Base-by-base conservation (phyloP, 2,797 vertebrate genomes). In the Pachyuromys duprasi region DNA sequence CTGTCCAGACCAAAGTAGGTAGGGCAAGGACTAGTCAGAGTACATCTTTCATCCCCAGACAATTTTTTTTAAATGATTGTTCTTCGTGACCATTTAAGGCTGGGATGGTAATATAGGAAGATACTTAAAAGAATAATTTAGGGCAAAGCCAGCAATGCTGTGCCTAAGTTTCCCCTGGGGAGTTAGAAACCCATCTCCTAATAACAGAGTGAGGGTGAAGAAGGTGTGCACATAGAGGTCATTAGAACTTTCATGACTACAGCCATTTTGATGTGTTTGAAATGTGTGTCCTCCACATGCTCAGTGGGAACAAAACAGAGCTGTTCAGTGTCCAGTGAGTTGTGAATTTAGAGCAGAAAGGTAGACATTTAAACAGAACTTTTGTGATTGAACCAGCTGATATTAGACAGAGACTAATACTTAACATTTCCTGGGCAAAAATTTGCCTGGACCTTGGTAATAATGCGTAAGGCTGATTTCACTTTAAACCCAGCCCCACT, bases 181-280 rank as follows among this genome's bases (percentile, higher is more conserved):
- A 72, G 24, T 18, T 36, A 28, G 62, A 81, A 20, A 31, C 8
- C 22, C 17, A 62, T 22, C 9, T 31, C 22, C 13, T 42, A 3
- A 3, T 60, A 1, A 5, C 26, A 45, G 33, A 53, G 12, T 22
- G 42, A 65, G 11, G 49, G 8, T 45, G 14, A 82, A 70, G 36
- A 28, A 96, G 11, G 4, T 1, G 3, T 4, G 0, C 5, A 18
- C 0, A 4, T 0, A 62, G 49, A 22, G 3, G 3, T 8, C 31
- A 65, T 60, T 53, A 17, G 42, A 84, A 62, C 24, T 1, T 36
- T 22, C 0, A 11, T 45, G 26, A 13, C 1, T 1, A 39, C 53
- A 20, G 20, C 11, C n/a, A 24, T 57, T 28, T 20, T 57, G 8
- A 87, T 28, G 5, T 42, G 20, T n/a, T 17, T 11, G 33, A 70